These are phyloP conservation scores for Hydra vulgaris DNA, from an alignment of 30 jellyfish, hydroid and myxozoan genomes.

Conservation along the genomic window DNA sequence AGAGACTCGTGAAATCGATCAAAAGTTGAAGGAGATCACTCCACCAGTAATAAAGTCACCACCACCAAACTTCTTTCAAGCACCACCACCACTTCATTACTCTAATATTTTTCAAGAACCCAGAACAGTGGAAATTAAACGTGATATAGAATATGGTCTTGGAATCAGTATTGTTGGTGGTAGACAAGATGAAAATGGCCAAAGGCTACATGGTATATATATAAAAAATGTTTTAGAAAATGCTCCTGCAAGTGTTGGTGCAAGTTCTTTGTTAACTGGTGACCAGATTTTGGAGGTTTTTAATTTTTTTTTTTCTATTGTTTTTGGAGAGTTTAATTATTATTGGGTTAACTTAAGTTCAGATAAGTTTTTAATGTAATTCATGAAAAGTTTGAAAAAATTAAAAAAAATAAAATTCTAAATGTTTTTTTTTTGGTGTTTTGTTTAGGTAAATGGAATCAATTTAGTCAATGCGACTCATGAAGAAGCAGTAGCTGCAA, in stretches of 20 bases:
- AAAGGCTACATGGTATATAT: constrained; percentile 59
- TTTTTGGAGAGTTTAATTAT: neutral
- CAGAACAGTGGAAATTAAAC: constrained; percentile 55
- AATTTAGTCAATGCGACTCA: constrained; percentile 75
- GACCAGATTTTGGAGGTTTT: constrained; percentile 79
- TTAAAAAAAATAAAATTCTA: no score
- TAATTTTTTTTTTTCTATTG: neutral
- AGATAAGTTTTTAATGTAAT: no score
- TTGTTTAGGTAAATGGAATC: constrained; percentile 60
- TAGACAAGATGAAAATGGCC: constrained; percentile 59
- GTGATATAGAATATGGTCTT: constrained; percentile 63
- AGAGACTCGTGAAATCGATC: neutral
- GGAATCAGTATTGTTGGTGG: constrained; percentile 94
- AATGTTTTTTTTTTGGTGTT: no score
- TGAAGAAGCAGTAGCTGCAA: constrained; percentile 80
- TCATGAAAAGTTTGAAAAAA: no score
- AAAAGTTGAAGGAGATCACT: neutral
- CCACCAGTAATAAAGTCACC: neutral
- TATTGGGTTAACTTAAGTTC: neutral
- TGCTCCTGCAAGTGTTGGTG: constrained; percentile 75
- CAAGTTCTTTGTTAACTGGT: constrained; percentile 63
- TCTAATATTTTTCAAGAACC: constrained; percentile 19
- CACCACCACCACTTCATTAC: no score
- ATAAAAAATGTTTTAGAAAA: constrained; percentile 75
- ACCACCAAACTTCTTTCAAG: no score